Evolutionary conservation across 1,140 invertebrate genomes (phyloP), one percentile per base, ranked within the genome.

Genomic region (Drosophila sproati): DNA sequence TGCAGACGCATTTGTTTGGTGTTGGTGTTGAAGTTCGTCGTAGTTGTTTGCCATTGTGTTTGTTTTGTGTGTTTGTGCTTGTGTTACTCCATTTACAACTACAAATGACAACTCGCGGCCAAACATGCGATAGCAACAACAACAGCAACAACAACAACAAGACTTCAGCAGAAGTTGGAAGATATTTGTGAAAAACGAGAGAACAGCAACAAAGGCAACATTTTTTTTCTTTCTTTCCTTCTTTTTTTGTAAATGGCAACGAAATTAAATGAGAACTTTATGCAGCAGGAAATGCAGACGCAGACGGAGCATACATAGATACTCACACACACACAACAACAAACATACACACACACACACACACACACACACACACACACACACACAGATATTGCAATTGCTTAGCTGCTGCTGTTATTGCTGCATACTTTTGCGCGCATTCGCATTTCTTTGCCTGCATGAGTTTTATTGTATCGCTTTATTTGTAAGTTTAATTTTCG

Each of bases 221-320:
- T 56, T 57, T 45, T 20, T 41, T 67, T 43, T 48, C 28, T 48
- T 47, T 31, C n/a, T 41, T 34, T 47, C 10, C 29, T 48, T 35
- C 45, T 54, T 34, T 37, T 34, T 55, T 54, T 63, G 68, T 75
- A 62, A 67, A 51, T 67, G 74, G 66, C 64, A 82, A 87, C 82
- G 66, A 87, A 87, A 87, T 87, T 87, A 88, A 87, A 87, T 88
- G 82, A 77, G 83, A 88, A 83, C 82, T 88, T 82, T 88, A 83
- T 87, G 82, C 82, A 80, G 77, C 77, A 88, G 83, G 66, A 87
- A 87, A 79, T 87, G 82, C 82, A 87, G 82, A 67, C 68, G 51
- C 57, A 52, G 57, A 7, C 20, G 31, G 2, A 39, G 50, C 41
- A 28, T n/a, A 57, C 41, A 51, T 31, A 28, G 1, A 37, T 45